Evolutionary conservation across 1,140 invertebrate genomes (phyloP), one percentile per base, ranked within the genome.

Genomic region (Heliconius hewitsoni): DNA sequence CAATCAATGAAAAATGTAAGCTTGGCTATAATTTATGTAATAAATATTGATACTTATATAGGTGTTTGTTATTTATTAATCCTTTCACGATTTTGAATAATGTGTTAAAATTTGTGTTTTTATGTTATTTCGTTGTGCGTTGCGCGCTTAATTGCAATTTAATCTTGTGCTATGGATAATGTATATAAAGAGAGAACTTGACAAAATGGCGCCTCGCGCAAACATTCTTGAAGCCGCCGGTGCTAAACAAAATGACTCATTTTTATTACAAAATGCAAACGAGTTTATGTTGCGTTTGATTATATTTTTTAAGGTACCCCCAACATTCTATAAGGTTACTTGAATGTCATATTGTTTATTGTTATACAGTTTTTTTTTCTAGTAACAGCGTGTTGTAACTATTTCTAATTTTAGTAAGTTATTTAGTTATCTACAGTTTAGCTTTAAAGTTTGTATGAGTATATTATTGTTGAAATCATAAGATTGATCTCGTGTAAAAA

Each of bases 21-120:
- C 93, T 93, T 94, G 91, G 91, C 91, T 93, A 94, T 94, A 94
- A 93, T 93, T 94, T 93, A 93, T 93, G 91, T 93, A 94, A 94
- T 94, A 94, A 94, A 94, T 93, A 94, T 93, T 91, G 91, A 93
- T 93, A 94, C 89, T 91, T 90, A 89, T 77, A 77, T 81, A 73
- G 39, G 73, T 79, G 81, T 84, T 46, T 77, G 75, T 84, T 86
- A 86, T 86, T 84, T 75, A 57, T 81, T 83, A 76, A 76, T 37
- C 74, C 39, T 79, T 34, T 72, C 19, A 37, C 34, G 39, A 23
- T 72, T 72, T 71, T 16, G 0, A 37, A 16, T 30, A 66, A 13
- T 18, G 5, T 11, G 34, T 19, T 66, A 30, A 18, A 30, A 3
- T 27, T 5, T 27, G 60, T 66, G 9, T 66, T 9, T 66, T 23